phyloP scores from a whole-genome alignment of 1,140 invertebrate genomes.

The Pogonus chalceus region DNA sequence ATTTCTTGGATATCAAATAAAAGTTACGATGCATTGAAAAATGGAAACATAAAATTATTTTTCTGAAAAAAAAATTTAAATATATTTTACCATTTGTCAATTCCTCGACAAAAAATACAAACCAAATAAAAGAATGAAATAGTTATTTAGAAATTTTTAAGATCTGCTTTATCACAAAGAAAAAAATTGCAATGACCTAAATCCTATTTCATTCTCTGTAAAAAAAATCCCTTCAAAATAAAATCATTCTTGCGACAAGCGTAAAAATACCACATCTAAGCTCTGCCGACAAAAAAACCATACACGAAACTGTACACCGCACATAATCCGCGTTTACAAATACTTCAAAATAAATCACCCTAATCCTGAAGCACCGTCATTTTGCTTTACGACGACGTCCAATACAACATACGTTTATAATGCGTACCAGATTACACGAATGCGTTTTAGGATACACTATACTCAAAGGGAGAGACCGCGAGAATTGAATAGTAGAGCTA shows the following conservation, averaged over 20 bases:
- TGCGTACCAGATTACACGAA: background rate
- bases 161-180: background rate
- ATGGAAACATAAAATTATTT: too few species aligned
- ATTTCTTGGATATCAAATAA: too few species aligned
- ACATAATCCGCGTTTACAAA: conserved; percentile 1
- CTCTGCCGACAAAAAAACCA: background rate
- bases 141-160: background rate
- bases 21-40: too few species aligned
- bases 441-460: background rate
- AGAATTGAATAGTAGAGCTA: too few species aligned
- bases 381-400: background rate
- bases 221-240: background rate
- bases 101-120: too few species aligned
- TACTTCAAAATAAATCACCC: conserved; percentile 7
- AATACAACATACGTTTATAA: background rate
- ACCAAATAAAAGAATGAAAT: background rate
- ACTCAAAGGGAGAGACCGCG: too few species aligned
- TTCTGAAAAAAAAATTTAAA: too few species aligned
- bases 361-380: background rate
- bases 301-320: background rate
- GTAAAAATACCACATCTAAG: background rate
- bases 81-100: too few species aligned
- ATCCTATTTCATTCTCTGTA: too few species aligned
- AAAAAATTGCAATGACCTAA: too few species aligned
- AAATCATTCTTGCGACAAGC: background rate